Base-by-base conservation (phyloP, 2,888 invertebrate species). In the Cephus runcator region DNA sequence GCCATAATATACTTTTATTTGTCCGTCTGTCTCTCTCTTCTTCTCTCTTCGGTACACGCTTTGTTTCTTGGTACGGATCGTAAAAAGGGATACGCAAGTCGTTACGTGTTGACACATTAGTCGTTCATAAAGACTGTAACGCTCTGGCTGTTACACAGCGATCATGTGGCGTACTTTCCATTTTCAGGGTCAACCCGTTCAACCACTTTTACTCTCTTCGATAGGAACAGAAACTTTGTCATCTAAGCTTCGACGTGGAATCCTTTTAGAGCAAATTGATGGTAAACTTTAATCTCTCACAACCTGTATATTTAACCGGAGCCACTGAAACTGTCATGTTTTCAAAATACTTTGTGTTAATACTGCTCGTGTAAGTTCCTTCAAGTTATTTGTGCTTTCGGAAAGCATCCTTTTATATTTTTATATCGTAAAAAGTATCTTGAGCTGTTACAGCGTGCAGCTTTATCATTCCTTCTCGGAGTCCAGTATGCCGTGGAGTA, bases 181-280 rank as follows among this genome's bases (percentile, higher is more conserved):
- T 79, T 79, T 79, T 79, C 79, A 79, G 76, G 79, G 79, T 79
- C 76, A 79, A 79, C 79, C 69, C 69, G 76, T 76, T 76, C 76
- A 56, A 69, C 76, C 73, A 79, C 79, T 79, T 69, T 79, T 79
- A 79, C 79, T 79, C 76, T 79, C 79, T 36, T 36, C 74, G 69
- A 77, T 79, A 74, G 73, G 34, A 35, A 30, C 76, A 34, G 69
- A 36, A 77, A 76, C 73, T 69, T 34, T 34, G 31, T 71, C 6
- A 56, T 56, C 2, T 56, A 23, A 23, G 56, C 23, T 56, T 56
- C 15, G 23, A 40, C 15, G 1, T 15, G 1, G 40, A 6, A 23
- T 40, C 2, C 1, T 40, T 40, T 12, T 40, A 40, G 23, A 40
- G 40, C 2, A 40, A 23, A 40, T 23, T 40, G 40, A 23, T 23